Evolutionary conservation across 35 echinoderm and acorn worm genomes (phyloP).

Genomic region (Heliocidaris tuberculata): DNA sequence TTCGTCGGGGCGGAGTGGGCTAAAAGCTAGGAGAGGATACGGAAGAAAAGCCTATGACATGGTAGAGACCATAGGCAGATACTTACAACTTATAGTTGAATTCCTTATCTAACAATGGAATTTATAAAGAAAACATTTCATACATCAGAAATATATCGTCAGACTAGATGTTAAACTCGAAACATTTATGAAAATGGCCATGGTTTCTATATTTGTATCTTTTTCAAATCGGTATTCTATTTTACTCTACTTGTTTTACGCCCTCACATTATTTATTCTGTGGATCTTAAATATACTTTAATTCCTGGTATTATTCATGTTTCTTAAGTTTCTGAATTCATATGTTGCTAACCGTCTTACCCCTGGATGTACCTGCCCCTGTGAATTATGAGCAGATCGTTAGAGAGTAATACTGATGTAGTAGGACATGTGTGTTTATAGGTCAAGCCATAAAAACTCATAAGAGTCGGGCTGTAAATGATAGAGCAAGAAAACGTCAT

Average conservation of each 20-base stretch:
- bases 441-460: not conserved
- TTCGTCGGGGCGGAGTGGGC: not conserved
- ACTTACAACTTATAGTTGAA: not conserved
- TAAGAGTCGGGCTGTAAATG: not conserved
- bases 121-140: too few species aligned
- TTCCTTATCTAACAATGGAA: not conserved
- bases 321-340: too few species aligned
- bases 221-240: too few species aligned
- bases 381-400: not conserved
- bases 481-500: not conserved
- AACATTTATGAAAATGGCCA: too few species aligned
- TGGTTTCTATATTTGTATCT: too few species aligned
- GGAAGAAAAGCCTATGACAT: not conserved
- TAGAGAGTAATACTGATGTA: not conserved
- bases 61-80: not conserved
- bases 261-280: too few species aligned
- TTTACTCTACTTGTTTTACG: too few species aligned
- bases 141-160: too few species aligned
- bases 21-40: not conserved
- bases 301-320: too few species aligned
- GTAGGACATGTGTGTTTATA: not conserved
- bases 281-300: too few species aligned
- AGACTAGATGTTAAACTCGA: too few species aligned
- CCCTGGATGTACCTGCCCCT: not conserved
- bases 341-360: not conserved